These are phyloP conservation scores for Atherinosoma microstoma DNA, from an alignment of 2,797 vertebrate genomes.

Conservation along the genomic window DNA sequence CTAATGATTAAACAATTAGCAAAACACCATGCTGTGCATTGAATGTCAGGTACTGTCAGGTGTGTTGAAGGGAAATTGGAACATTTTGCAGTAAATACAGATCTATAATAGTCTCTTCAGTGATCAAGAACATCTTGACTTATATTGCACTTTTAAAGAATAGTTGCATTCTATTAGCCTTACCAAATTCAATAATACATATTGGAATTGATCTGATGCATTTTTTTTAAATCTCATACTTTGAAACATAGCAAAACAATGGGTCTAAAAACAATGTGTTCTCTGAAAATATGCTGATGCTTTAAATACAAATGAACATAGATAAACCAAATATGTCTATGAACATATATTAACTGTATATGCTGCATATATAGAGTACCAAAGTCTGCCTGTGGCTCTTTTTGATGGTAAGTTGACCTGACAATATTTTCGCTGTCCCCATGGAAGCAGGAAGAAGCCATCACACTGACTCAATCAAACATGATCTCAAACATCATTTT, in stretches of 20 bases:
- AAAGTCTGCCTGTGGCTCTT: slow-evolving; percentile 36
- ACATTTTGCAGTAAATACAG: slow-evolving; percentile 7
- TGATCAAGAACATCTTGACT: neutral
- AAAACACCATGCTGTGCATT: slow-evolving; percentile 11
- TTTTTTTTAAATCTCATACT: neutral
- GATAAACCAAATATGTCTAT: neutral
- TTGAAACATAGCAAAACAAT: neutral
- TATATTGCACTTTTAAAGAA: neutral
- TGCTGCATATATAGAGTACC: slow-evolving; percentile 18
- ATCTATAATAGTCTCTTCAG: neutral
- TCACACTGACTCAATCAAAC: slow-evolving; percentile 58
- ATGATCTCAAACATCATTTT: slow-evolving; percentile 56
- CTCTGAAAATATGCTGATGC: neutral
- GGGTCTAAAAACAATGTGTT: neutral
- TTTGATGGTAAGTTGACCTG: slow-evolving; percentile 62
- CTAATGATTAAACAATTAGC: slow-evolving; percentile 34
- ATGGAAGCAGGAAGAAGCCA: slow-evolving; percentile 42
- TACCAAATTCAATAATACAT: neutral
- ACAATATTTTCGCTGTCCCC: slow-evolving; percentile 62
- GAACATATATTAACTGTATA: neutral
- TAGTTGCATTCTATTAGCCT: neutral
- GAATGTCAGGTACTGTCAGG: neutral
- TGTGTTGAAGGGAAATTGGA: slow-evolving; percentile 3
- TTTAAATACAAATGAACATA: slow-evolving; percentile 26
- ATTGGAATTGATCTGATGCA: neutral